Conservation (phyloP, 1,140 invertebrate genomes). For the Eulimnadia texana region DNA sequence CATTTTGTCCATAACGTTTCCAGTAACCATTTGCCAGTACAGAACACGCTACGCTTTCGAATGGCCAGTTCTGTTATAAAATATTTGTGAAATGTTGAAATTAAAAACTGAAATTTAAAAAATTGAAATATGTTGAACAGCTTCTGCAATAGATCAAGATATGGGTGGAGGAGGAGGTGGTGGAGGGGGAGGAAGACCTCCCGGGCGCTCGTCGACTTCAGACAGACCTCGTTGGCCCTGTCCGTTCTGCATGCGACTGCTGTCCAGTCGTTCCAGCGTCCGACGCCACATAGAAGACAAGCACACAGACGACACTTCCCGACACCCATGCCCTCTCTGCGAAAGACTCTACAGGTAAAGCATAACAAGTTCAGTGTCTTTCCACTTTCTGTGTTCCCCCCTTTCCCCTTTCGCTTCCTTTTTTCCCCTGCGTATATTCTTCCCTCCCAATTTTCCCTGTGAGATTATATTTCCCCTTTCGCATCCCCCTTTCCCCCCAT, state of each 20-base stretch:
- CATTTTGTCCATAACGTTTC: no score
- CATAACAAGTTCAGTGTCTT: background rate
- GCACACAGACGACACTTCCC: conserved; percentile 11
- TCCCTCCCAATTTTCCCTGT: no score
- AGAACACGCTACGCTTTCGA: no score
- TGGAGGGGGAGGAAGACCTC: background rate
- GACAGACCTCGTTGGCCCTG: conserved; percentile 15
- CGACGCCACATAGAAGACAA: conserved; percentile 12
- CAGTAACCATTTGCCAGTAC: no score
- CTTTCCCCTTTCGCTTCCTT: no score
- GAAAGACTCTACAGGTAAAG: conserved; percentile 9
- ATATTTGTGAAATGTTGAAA: no score
- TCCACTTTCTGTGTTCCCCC: no score
- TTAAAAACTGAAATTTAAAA: no score
- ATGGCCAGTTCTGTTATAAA: no score
- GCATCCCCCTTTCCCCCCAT: no score
- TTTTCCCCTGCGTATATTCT: no score
- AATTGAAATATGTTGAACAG: background rate
- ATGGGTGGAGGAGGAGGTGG: background rate
- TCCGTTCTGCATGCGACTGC: conserved; percentile 12
- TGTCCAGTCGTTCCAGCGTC: conserved; percentile 15
- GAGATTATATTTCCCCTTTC: no score
- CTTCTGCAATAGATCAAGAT: background rate
- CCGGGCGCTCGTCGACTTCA: conserved; percentile 3
- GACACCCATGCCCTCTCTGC: conserved; percentile 14